phyloP scores from a whole-genome alignment of 2,797 vertebrate genomes.

The Chelidonichthys spinosus region DNA sequence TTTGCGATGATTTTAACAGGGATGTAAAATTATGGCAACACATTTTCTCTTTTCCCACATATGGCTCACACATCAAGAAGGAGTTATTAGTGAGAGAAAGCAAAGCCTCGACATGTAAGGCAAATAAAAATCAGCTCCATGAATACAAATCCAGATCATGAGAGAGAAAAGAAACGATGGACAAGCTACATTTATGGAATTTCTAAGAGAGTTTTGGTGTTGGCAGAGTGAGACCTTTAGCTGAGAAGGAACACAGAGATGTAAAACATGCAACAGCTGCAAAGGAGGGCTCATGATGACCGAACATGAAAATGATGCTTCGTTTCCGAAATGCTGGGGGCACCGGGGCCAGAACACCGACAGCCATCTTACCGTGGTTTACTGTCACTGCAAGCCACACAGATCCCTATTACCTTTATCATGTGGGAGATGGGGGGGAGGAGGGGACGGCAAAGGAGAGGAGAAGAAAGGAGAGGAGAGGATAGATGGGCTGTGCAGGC shows the following conservation, averaged over 20 bases:
- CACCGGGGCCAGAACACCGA: slow-evolving; percentile 55
- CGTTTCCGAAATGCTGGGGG: slow-evolving; percentile 81
- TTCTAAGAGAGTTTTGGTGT: slow-evolving; percentile 40
- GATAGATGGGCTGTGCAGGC: slow-evolving; percentile 61
- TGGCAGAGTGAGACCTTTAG: slow-evolving; percentile 49
- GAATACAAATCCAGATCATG: slow-evolving; percentile 20
- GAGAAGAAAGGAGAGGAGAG: slow-evolving; percentile 58
- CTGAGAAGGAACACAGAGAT: slow-evolving; percentile 74
- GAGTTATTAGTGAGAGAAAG: slow-evolving; percentile 69
- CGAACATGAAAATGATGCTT: slow-evolving; percentile 83
- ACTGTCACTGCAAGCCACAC: slow-evolving; percentile 66
- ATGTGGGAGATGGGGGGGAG: slow-evolving; percentile 41
- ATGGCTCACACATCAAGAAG: slow-evolving; percentile 67
- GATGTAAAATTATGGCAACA: slow-evolving; percentile 59
- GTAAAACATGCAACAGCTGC: slow-evolving; percentile 91
- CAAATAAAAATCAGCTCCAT: slow-evolving; percentile 10
- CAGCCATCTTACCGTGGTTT: slow-evolving; percentile 72
- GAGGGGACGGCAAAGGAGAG: slow-evolving; percentile 42
- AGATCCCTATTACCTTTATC: slow-evolving; percentile 71
- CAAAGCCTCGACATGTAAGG: slow-evolving; percentile 34
- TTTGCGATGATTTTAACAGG: slow-evolving; percentile 80
- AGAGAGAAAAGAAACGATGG: not conserved
- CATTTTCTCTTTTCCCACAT: slow-evolving; percentile 71
- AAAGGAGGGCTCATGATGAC: slow-evolving; percentile 82
- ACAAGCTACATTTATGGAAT: slow-evolving; percentile 34